phyloP scores from a whole-genome alignment of 1,140 invertebrate genomes.

The Bursaphelenchus mucronatus region DNA sequence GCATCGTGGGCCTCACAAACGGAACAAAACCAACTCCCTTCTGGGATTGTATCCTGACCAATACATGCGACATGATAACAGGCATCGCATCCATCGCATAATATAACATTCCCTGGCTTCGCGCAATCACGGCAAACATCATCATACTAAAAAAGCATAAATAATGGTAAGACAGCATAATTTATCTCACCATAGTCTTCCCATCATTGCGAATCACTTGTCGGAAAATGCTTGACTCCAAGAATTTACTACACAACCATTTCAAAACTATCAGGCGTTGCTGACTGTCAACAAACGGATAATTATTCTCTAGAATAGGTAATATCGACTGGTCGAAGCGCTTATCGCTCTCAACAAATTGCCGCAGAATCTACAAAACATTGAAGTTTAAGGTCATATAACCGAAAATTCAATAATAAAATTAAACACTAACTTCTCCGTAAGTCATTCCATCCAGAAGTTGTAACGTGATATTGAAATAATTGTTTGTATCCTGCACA shows the following conservation, averaged over 20 bases:
- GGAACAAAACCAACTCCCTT: slow-evolving; percentile 31
- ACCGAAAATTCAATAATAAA: slow-evolving; percentile 23
- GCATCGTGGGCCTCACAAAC: slow-evolving; percentile 32
- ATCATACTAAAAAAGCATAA: slow-evolving; percentile 65
- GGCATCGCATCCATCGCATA: slow-evolving; percentile 48
- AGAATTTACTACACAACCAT: slow-evolving; percentile 45
- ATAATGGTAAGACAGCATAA: slow-evolving; percentile 1
- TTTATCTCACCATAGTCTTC: slow-evolving; percentile 26
- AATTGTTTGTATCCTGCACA: slow-evolving; percentile 41
- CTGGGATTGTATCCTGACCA: slow-evolving; percentile 23
- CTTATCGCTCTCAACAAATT: slow-evolving; percentile 46
- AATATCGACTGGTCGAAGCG: slow-evolving; percentile 31
- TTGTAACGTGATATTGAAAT: slow-evolving; percentile 42
- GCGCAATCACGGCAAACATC: slow-evolving; percentile 91
- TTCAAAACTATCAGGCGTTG: slow-evolving; percentile 39
- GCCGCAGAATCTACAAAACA: slow-evolving; percentile 33
- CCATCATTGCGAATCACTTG: slow-evolving; percentile 29
- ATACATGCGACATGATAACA: slow-evolving; percentile 41
- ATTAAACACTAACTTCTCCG: slow-evolving; percentile 37
- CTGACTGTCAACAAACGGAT: slow-evolving; percentile 40
- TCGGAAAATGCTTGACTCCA: slow-evolving; percentile 32
- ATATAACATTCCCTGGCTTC: slow-evolving; percentile 38
- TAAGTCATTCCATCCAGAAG: slow-evolving; percentile 45
- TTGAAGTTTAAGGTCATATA: neutral
- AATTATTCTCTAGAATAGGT: slow-evolving; percentile 26